phyloP scores from a whole-genome alignment of 2,888 invertebrate genomes.

The Pristionchus exspectatus region DNA sequence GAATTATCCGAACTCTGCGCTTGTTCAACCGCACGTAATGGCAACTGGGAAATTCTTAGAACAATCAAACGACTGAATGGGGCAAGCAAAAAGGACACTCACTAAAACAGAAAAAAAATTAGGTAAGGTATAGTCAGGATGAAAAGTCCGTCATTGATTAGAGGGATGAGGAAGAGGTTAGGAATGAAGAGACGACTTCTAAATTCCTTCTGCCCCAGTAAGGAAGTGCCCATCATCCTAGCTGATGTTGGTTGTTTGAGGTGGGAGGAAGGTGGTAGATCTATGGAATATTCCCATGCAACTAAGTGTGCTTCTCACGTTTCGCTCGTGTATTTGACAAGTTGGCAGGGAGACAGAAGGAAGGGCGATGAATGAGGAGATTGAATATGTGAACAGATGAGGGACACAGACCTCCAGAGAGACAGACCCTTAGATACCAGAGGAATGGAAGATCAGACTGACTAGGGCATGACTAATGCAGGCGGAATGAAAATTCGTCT shows the following conservation, averaged over 20 bases:
- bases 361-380: background rate
- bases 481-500: background rate
- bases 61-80: no score
- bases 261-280: constrained; percentile 13
- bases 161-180: no score
- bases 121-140: no score
- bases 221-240: background rate
- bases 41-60: no score
- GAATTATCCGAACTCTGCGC: no score
- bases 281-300: background rate
- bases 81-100: no score
- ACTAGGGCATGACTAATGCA: background rate
- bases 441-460: background rate
- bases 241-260: background rate
- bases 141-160: no score
- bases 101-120: no score
- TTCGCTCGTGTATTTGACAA: background rate
- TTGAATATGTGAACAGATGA: constrained; percentile 29
- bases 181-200: no score
- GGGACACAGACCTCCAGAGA: background rate
- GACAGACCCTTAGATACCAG: background rate
- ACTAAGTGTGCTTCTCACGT: background rate
- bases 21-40: no score
- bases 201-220: no score
- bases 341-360: constrained; percentile 2